These are phyloP conservation scores for Forpus xanthops DNA, from an alignment of 2,797 vertebrate species.

Conservation along the genomic window DNA sequence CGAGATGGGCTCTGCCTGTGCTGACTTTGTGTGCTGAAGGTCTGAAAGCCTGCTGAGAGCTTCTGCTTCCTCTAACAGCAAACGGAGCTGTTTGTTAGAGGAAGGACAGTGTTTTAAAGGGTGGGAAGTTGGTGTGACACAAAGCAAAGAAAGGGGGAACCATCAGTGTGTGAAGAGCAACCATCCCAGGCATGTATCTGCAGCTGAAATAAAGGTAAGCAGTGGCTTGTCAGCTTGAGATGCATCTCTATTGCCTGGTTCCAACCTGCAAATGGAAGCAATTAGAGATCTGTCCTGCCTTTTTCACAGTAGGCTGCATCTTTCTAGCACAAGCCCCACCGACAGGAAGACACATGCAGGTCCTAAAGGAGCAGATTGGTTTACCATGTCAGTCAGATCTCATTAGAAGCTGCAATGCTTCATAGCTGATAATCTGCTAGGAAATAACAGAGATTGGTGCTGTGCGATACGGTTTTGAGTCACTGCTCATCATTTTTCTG, in stretches of 20 bases:
- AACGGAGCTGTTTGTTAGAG: background rate
- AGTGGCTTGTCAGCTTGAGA: constrained; percentile 25
- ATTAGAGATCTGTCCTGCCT: background rate
- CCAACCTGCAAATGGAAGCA: constrained; percentile 28
- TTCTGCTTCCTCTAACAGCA: background rate
- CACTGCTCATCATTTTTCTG: background rate
- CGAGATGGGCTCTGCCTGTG: background rate
- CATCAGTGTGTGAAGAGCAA: background rate
- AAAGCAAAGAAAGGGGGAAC: background rate
- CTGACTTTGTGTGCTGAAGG: background rate
- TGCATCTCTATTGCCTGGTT: background rate
- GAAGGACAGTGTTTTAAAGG: background rate
- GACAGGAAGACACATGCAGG: background rate
- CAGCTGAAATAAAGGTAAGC: background rate
- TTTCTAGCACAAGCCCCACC: background rate
- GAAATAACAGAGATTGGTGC: background rate
- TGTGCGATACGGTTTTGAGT: background rate
- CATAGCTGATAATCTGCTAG: background rate
- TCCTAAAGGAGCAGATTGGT: background rate
- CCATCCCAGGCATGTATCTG: background rate
- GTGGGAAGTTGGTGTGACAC: background rate
- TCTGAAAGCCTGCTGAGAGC: background rate
- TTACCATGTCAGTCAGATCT: background rate
- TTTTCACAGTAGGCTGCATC: background rate
- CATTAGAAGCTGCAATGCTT: background rate